Conservation (phyloP, 2,888 invertebrate genomes). For the Campopleginae sp. region DNA sequence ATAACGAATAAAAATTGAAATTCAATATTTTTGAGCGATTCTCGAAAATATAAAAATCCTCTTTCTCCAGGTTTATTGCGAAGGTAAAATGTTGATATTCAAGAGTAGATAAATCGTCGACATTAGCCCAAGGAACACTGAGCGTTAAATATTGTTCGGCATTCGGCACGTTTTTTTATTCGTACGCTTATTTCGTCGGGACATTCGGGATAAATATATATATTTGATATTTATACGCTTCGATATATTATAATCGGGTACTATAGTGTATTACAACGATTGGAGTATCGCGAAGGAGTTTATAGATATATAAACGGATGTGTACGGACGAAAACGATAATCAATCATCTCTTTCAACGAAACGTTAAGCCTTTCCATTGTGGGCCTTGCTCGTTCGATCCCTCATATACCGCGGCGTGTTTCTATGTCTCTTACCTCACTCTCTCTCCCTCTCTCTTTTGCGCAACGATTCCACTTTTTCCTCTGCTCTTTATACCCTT, state of each 20-base stretch:
- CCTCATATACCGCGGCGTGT: constrained; percentile 35
- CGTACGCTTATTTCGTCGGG: constrained; percentile 36
- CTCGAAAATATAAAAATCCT: not conserved
- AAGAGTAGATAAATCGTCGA: constrained; percentile 1
- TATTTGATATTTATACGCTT: constrained; percentile 60
- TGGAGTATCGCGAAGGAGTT: constrained; percentile 57
- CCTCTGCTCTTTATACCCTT: not conserved
- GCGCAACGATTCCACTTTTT: constrained; percentile 36
- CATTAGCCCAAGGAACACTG: constrained; percentile 3
- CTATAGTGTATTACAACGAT: constrained; percentile 50
- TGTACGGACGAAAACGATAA: constrained; percentile 62
- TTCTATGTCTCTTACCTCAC: constrained; percentile 54
- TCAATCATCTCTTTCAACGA: constrained; percentile 70
- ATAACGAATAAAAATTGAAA: not conserved
- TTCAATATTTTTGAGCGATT: not conserved
- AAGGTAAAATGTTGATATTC: not conserved
- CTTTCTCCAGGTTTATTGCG: not conserved
- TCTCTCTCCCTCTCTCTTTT: constrained; percentile 42
- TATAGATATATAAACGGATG: constrained; percentile 6
- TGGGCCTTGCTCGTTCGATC: constrained; percentile 65
- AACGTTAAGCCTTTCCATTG: constrained; percentile 71
- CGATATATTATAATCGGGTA: constrained; percentile 52
- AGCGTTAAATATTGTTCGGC: constrained; percentile 43
- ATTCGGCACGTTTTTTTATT: constrained; percentile 26
- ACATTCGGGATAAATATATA: constrained; percentile 47